Base-by-base conservation (phyloP, 2,888 invertebrate genomes). In the Branchipolynoe longqiensis region DNA sequence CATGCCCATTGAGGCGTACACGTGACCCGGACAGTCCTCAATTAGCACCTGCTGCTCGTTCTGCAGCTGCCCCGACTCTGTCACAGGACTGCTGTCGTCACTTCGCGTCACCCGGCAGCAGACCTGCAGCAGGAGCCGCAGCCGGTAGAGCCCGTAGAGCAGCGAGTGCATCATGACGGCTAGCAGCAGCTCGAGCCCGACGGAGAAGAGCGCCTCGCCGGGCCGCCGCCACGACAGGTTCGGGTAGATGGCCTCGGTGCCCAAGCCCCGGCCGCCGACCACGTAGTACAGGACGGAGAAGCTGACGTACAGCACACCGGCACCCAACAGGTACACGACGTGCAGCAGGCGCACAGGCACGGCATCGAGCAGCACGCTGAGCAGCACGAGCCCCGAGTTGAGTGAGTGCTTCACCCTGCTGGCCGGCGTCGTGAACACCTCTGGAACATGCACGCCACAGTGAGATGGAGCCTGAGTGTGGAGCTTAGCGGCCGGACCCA, bases 201-300 rank as follows among this genome's bases (percentile, higher is more conserved):
- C 31, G n/a, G 78, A 48, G 4, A 78, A 28, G 0, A 48, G 18
- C 25, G 78, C n/a, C 33, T 78, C 78, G 2, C 48, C 41, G 14
- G 78, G 78, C 1, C 48, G 48, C 48, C 48, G 78, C 78, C 78
- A 78, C 1, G 22, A 25, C 3, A 78, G 48, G 3, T 25, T 28
- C 8, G 78, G 78, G 31, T 78, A 78, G 54, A 78, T 78, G 3
- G 78, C 18, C 25, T 1, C 25, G 25, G 78, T 48, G 25, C 54
- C 78, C 0, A 48, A 48, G 25, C 78, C 78, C 1, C 78, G 78
- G 8, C 78, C 78, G 12, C 78, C 78, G 8, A 14, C 14, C 3
- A 48, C 22, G 78, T 78, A 78, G 48, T 78, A 78, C 8, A 78
- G 1, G 78, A 48, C 78, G 3, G 78, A 48, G 25, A 78, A 78